Conservation (phyloP, 2,797 vertebrate species). For the Meriones psammophilus region DNA sequence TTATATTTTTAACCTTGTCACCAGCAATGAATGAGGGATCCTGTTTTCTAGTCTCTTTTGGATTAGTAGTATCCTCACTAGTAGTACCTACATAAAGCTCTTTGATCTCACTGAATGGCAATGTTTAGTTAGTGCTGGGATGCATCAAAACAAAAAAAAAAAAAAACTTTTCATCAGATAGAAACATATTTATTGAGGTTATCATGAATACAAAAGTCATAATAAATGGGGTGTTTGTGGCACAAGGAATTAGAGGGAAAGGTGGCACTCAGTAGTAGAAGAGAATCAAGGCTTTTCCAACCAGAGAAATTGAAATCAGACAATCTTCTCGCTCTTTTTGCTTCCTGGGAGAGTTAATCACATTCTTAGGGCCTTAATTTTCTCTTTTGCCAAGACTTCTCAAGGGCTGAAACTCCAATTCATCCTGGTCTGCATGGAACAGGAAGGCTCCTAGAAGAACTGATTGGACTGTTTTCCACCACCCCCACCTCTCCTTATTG, state of each 20-base stretch:
- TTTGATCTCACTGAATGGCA: neutral
- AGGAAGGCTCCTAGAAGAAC: constrained; percentile 37
- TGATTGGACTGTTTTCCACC: neutral
- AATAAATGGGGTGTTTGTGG: neutral
- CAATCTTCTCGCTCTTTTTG: neutral
- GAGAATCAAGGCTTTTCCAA: constrained; percentile 6
- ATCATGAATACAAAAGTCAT: neutral
- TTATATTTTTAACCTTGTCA: neutral
- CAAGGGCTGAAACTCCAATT: constrained; percentile 67
- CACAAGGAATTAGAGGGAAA: neutral
- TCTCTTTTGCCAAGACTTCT: constrained; percentile 57
- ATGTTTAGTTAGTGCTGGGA: constrained; percentile 6
- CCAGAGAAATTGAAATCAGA: neutral
- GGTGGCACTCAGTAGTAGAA: neutral
- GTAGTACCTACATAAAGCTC: neutral
- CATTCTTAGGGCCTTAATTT: constrained; percentile 19
- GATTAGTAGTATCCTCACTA: neutral
- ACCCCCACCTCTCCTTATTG: neutral
- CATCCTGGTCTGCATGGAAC: neutral
- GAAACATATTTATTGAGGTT: neutral
- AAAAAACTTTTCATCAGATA: constrained; percentile 22
- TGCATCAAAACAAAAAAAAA: neutral
- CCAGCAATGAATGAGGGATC: neutral
- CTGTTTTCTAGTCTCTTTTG: neutral
- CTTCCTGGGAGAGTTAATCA: constrained; percentile 11